Percentiles rank a stretch among this genome's conserved stretches.
Evolutionary conservation across 2,888 invertebrate genomes (phyloP).

Genomic region (Vesta saturnalis): DNA sequence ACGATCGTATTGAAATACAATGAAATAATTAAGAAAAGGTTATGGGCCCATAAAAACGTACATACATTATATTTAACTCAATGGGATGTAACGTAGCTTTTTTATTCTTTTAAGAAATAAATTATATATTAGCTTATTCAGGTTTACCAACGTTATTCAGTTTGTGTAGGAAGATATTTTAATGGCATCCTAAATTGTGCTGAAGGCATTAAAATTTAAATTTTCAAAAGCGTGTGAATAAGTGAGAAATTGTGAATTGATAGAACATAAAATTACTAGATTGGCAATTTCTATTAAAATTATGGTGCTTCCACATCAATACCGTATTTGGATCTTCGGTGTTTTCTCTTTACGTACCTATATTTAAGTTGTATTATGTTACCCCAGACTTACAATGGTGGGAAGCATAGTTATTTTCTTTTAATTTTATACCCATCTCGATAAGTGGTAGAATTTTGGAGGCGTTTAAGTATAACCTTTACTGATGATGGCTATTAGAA

Average conservation of each 20-base stretch:
- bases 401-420: too few relatives aligned
- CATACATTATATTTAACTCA: slow-evolving; percentile 8
- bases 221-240: slow-evolving; percentile 11
- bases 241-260: background rate
- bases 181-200: slow-evolving; percentile 8
- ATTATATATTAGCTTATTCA: slow-evolving; percentile 11
- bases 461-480: too few relatives aligned
- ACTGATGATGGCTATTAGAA: too few relatives aligned
- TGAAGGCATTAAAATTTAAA: slow-evolving; percentile 10
- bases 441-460: background rate
- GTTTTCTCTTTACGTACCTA: background rate
- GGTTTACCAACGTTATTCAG: slow-evolving; percentile 1
- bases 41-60: slow-evolving; percentile 6
- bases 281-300: slow-evolving; percentile 1
- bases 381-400: background rate
- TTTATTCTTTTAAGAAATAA: slow-evolving; percentile 11
- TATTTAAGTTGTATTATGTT: background rate
- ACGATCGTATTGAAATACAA: background rate
- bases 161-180: slow-evolving; percentile 11
- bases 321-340: background rate
- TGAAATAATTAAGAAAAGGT: slow-evolving; percentile 8
- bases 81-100: slow-evolving; percentile 6
- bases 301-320: background rate
- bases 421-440: background rate
- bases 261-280: background rate